Conservation (phyloP, 2,888 invertebrate genomes). For the Tubulanus polymorphus region DNA sequence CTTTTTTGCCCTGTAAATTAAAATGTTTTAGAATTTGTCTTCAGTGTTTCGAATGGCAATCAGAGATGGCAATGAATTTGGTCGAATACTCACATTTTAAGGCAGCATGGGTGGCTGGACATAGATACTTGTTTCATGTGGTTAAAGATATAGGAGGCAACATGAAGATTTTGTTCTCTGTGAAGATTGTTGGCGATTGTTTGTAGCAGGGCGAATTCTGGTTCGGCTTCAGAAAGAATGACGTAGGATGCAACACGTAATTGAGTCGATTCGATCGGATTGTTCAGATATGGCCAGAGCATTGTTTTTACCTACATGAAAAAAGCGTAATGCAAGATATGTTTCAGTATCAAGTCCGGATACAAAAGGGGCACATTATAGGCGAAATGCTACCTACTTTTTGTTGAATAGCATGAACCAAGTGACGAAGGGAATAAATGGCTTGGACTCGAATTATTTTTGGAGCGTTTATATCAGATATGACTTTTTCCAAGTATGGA, state of each 20-base stretch:
- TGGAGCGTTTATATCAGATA: conserved; percentile 25
- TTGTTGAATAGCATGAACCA: conserved; percentile 19
- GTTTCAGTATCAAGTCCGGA: too few species aligned
- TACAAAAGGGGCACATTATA: too few species aligned
- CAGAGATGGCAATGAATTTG: too few species aligned
- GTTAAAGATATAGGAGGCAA: conserved; percentile 27
- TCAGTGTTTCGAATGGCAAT: too few species aligned
- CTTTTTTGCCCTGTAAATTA: too few species aligned
- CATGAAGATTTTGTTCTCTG: conserved; percentile 26
- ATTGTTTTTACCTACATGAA: too few species aligned
- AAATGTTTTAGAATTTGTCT: too few species aligned
- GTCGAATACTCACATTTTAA: conserved; percentile 7
- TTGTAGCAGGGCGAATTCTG: conserved; percentile 41
- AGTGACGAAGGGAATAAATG: conserved; percentile 39
- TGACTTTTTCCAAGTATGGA: conserved; percentile 29
- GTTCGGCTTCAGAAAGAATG: conserved; percentile 32
- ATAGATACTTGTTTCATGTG: conserved; percentile 24
- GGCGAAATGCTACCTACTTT: conserved; percentile 2
- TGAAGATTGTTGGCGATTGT: conserved; percentile 40
- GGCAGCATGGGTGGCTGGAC: conserved; percentile 21
- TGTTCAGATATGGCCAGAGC: conserved; percentile 40
- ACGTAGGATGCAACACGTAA: conserved; percentile 48
- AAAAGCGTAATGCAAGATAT: too few species aligned
- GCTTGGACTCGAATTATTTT: conserved; percentile 35
- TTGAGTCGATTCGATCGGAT: conserved; percentile 36